These are phyloP conservation scores for Sparidentex hasta DNA, from an alignment of 2,797 vertebrate genomes.

Conservation along the genomic window DNA sequence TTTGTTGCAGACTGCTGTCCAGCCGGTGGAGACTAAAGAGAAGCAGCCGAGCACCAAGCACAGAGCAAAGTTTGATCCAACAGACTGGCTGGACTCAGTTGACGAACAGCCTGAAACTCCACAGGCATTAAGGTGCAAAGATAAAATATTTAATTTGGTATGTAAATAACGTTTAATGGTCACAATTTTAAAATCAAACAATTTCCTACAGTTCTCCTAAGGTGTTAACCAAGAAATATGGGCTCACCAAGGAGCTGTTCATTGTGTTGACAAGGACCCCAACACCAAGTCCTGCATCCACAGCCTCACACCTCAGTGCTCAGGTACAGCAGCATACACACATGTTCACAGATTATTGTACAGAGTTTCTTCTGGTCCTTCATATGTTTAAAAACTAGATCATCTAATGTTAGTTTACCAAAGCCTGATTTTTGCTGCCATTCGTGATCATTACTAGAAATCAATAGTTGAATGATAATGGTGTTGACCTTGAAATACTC, in stretches of 20 bases:
- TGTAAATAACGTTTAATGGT: too few relatives aligned
- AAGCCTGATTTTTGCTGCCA: neutral
- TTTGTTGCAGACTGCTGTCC: conserved; percentile 34
- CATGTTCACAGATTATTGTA: neutral
- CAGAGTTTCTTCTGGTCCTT: neutral
- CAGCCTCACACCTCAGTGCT: neutral
- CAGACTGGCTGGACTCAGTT: conserved; percentile 64
- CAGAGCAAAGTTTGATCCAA: conserved; percentile 60
- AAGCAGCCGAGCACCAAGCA: conserved; percentile 16
- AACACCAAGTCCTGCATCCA: conserved; percentile 14
- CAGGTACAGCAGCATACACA: conserved; percentile 50
- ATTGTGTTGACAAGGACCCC: conserved; percentile 60
- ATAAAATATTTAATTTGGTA: neutral
- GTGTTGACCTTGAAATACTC: neutral
- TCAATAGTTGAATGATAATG: neutral
- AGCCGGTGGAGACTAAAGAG: neutral
- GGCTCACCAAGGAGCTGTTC: conserved; percentile 56
- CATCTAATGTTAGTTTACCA: neutral
- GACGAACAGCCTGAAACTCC: conserved; percentile 37
- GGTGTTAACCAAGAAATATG: conserved; percentile 27
- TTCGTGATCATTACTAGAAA: neutral
- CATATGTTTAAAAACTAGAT: neutral
- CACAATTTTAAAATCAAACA: neutral
- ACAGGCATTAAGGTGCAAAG: conserved; percentile 48
- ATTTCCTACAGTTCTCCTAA: conserved; percentile 55